Conservation (phyloP, 1,140 invertebrate species). For the Sminthurides bifidus region DNA sequence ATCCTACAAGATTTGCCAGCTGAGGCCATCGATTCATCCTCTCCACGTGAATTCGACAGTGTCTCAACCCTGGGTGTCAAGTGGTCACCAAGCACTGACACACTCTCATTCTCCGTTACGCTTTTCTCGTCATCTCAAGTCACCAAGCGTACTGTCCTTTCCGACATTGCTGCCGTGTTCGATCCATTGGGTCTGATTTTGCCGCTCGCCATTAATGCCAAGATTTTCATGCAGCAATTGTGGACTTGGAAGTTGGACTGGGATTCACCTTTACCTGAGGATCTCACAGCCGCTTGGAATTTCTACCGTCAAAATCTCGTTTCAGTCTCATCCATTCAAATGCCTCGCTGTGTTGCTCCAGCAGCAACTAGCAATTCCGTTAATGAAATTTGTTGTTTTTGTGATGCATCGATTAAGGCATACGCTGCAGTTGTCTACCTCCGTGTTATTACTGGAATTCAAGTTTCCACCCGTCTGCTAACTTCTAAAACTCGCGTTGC, state of each 20-base stretch:
- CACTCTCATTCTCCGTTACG: neutral
- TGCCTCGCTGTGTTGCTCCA: slow-evolving; percentile 3
- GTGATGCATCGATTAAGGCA: neutral
- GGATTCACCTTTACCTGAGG: slow-evolving; percentile 21
- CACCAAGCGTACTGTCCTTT: slow-evolving; percentile 23
- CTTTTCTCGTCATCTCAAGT: neutral
- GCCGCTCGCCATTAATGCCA: slow-evolving; percentile 17
- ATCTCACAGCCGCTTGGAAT: slow-evolving; percentile 27
- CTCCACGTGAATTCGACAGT: slow-evolving; percentile 12
- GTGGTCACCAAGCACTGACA: slow-evolving; percentile 33
- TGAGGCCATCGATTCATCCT: slow-evolving; percentile 5
- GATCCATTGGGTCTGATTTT: slow-evolving; percentile 25
- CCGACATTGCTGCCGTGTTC: slow-evolving; percentile 23
- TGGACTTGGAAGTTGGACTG: slow-evolving; percentile 16
- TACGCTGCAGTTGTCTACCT: slow-evolving; percentile 5
- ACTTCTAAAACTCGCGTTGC: slow-evolving; percentile 21
- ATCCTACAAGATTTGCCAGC: slow-evolving; percentile 10
- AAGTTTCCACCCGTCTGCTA: neutral
- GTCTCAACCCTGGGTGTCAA: slow-evolving; percentile 33
- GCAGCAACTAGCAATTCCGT: too few species aligned
- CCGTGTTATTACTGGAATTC: neutral
- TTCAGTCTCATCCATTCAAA: neutral
- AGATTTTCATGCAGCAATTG: slow-evolving; percentile 27
- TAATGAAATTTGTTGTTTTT: slow-evolving; percentile 2
- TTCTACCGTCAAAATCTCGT: neutral